phyloP scores from a whole-genome alignment of 2,113 vertebrate genomes.

The Melanerpes aurifrons region DNA sequence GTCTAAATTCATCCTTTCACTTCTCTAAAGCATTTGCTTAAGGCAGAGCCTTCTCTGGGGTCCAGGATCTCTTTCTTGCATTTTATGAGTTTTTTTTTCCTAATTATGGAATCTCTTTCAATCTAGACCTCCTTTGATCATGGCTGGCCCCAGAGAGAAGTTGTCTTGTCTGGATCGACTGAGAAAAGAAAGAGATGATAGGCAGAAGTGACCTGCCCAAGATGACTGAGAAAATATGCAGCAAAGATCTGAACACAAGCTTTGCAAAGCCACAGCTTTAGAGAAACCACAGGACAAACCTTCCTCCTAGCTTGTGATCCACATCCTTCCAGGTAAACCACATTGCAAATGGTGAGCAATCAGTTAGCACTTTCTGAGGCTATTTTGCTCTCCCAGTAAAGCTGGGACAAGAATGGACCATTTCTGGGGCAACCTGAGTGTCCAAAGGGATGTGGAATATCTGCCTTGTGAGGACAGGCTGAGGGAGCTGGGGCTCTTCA shows the following conservation, averaged over 20 bases:
- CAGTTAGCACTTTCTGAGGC: accelerated
- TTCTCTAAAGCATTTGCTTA: conserved; percentile 40
- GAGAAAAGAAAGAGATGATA: conserved; percentile 24
- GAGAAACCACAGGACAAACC: background rate
- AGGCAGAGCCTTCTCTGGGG: conserved; percentile 59
- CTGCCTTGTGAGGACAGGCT: no score
- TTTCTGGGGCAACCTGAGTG: background rate
- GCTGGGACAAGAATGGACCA: accelerated
- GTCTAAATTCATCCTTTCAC: conserved; percentile 18
- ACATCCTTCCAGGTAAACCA: background rate
- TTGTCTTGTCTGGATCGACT: conserved; percentile 40
- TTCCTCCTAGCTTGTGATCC: background rate
- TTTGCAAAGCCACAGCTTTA: background rate
- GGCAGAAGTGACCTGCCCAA: conserved; percentile 17
- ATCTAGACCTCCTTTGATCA: conserved; percentile 63
- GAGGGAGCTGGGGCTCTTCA: no score
- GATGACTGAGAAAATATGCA: background rate
- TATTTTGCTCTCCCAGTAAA: background rate
- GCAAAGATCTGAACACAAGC: background rate
- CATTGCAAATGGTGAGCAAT: background rate
- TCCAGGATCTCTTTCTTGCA: conserved; percentile 48
- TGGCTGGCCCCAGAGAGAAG: conserved; percentile 35
- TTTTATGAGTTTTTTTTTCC: conserved; percentile 49
- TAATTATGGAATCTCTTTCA: conserved; percentile 71
- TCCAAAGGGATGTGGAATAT: background rate